Evolutionary conservation across 2,888 invertebrate species (phyloP), one percentile per base, ranked within the genome.

Genomic region (Drosophila prostipennis): DNA sequence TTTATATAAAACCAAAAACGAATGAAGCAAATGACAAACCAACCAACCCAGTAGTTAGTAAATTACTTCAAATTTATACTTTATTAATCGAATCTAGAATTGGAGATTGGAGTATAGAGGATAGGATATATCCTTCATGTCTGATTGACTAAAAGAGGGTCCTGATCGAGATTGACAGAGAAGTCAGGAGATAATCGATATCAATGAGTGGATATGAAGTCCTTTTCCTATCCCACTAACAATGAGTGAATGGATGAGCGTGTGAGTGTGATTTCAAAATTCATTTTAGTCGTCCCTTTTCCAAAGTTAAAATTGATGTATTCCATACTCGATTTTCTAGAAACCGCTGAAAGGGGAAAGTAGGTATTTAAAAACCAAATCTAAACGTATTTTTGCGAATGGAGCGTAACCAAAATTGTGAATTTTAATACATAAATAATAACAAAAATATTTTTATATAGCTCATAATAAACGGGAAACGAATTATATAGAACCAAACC

Each of bases 361-460:
- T 42, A 56, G 43, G 16, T 76, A 49, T 43, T 48, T 64, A 46
- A 29, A 19, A 19, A 48, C 45, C n/a, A 37, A 39, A 51, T 45
- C 67, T 45, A 68, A 74, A 70, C 16, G 69, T 79, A 75, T 88
- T 79, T 85, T 86, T 84, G 81, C 75, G 69, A 72, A 71, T 76
- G 52, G 56, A 77, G 72, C 68, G 68, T 73, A 80, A 76, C 60
- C 61, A 71, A 63, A 69, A 77, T 84, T 85, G 89, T 85, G 85
- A 85, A 84, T 86, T 86, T 89, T 79, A 86, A 87, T 77, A 77
- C 64, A 80, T 77, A 74, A 65, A 79, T 54, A 59, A 51, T 16
- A 58, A 74, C 39, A 64, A 40, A 80, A 7, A 32, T 76, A 89
- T 86, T 89, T 86, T 86, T 86, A 82, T 89, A 87, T 89, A 79